Conservation (phyloP, 2,113 vertebrate species). For the Trogon melanurus region DNA sequence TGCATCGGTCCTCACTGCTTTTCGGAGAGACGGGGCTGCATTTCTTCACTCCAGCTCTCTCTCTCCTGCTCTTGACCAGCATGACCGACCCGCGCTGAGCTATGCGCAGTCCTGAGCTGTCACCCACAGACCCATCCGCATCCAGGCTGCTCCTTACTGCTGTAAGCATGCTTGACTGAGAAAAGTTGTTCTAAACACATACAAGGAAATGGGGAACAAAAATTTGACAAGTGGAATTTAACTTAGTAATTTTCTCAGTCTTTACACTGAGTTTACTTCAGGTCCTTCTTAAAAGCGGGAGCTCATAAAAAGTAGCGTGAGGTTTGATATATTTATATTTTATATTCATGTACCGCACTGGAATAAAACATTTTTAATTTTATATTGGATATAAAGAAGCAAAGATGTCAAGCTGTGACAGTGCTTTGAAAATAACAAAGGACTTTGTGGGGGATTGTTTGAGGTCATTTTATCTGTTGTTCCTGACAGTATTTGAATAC, state of each 20-base stretch:
- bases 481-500: slow-evolving; percentile 15
- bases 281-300: slow-evolving; percentile 8
- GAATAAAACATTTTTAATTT: slow-evolving; percentile 55
- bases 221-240: neutral
- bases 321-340: slow-evolving; percentile 25
- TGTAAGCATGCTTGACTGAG: neutral
- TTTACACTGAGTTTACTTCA: neutral
- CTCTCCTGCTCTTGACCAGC: neutral
- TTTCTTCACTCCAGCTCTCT: neutral
- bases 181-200: neutral
- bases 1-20: neutral
- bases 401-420: slow-evolving; percentile 27
- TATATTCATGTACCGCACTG: neutral
- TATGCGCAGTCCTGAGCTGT: neutral
- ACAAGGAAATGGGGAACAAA: neutral
- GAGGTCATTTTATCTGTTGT: slow-evolving; percentile 43
- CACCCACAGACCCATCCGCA: neutral
- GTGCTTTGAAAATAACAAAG: slow-evolving; percentile 54
- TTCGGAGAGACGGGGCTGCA: neutral
- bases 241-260: neutral
- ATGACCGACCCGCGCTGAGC: neutral
- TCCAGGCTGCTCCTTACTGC: neutral
- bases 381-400: slow-evolving; percentile 37
- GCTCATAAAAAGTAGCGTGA: neutral
- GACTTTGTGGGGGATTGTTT: slow-evolving; percentile 24